phyloP scores from a whole-genome alignment of 2,888 invertebrate species.

The Capitulum mitella region DNA sequence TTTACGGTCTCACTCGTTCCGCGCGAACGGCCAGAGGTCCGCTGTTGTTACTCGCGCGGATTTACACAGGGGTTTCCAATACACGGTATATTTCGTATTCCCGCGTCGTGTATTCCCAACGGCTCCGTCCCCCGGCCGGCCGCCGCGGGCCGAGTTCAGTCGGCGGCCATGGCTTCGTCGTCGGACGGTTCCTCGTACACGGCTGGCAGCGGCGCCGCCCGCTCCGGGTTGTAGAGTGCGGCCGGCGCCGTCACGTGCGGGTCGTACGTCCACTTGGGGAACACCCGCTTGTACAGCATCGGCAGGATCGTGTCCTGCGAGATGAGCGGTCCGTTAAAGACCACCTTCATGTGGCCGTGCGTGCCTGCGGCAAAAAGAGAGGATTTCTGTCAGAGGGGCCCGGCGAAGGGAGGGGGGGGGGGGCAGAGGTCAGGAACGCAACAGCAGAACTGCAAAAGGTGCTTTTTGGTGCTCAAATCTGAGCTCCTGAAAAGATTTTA shows the following conservation, averaged over 20 bases:
- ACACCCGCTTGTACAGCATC: constrained; percentile 90
- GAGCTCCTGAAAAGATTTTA: too few relatives aligned
- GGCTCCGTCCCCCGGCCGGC: too few relatives aligned
- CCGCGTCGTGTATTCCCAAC: too few relatives aligned
- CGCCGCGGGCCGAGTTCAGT: background rate
- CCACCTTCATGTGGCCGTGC: constrained; percentile 98
- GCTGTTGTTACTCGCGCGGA: background rate
- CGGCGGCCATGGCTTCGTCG: background rate
- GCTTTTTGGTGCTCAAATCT: too few relatives aligned
- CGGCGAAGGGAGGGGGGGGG: too few relatives aligned
- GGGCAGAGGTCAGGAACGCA: too few relatives aligned
- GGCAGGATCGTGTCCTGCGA: constrained; percentile 91
- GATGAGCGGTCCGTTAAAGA: constrained; percentile 89
- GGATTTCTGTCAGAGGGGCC: too few relatives aligned
- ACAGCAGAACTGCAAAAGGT: too few relatives aligned
- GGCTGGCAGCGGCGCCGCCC: background rate
- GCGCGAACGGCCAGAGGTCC: too few relatives aligned
- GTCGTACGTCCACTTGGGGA: constrained; percentile 93
- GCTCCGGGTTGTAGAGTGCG: constrained; percentile 30
- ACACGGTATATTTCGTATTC: background rate
- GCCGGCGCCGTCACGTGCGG: constrained; percentile 41
- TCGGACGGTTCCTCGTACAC: background rate
- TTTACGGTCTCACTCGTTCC: background rate
- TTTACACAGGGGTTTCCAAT: background rate
- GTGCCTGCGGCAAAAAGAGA: too few relatives aligned